These are phyloP conservation scores for Conger conger DNA, from an alignment of 2,113 vertebrate genomes.

Conservation along the genomic window DNA sequence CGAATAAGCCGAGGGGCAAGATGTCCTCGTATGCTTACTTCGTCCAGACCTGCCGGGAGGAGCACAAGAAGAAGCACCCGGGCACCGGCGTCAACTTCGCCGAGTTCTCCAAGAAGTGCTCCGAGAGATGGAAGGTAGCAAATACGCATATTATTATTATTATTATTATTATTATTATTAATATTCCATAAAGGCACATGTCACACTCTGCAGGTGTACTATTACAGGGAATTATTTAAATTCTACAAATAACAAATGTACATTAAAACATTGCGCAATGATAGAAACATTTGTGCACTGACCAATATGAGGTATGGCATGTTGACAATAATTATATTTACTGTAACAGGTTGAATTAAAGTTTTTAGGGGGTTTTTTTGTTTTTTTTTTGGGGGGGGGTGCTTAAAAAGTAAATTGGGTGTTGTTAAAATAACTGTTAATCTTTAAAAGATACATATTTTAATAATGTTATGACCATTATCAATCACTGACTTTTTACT, in stretches of 20 bases:
- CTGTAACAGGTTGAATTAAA: background rate
- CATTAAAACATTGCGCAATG: background rate
- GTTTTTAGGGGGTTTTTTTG: too few species aligned
- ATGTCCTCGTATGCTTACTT: constrained; percentile 97
- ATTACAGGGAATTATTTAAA: background rate
- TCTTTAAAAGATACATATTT: background rate
- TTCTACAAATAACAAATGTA: background rate
- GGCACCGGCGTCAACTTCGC: constrained; percentile 89
- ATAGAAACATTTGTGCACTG: background rate
- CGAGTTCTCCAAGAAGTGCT: constrained; percentile 96
- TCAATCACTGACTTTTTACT: background rate
- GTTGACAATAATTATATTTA: too few species aligned
- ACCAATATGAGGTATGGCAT: background rate
- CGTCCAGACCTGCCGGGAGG: constrained; percentile 93
- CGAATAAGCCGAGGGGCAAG: constrained; percentile 91
- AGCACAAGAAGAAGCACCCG: constrained; percentile 98
- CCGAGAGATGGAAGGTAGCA: constrained; percentile 87
- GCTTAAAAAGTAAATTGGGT: background rate
- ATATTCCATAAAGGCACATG: too few species aligned
- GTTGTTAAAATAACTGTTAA: background rate
- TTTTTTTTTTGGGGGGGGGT: too few species aligned
- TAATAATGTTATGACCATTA: background rate
- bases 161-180: too few species aligned
- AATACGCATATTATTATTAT: background rate
- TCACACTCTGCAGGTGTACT: too few species aligned